Evolutionary conservation across 1,140 invertebrate genomes (phyloP), one percentile per base, ranked within the genome.

Genomic region (Gonatopus flavifemur): DNA sequence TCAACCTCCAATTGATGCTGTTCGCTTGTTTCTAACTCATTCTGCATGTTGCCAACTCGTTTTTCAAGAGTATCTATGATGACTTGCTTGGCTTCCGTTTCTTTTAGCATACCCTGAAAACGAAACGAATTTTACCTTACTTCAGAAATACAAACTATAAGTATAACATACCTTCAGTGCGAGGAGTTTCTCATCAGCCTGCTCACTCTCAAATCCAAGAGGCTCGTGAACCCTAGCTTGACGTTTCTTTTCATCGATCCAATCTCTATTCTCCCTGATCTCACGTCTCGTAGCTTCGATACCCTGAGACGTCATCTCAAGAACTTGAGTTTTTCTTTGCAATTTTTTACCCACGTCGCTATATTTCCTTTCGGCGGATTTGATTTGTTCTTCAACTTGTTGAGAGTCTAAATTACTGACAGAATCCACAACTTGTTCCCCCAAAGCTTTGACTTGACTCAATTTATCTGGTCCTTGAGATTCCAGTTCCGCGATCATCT

Each of bases 371-470:
- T 95, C 91, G 1, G 91, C 80, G 0, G 87, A 86, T 72, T 93
- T 92, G 52, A 91, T 81, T 78, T 87, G 74, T 67, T 96, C 93
- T 69, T 95, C 91, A 15, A 96, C 87, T 72, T 95, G 90, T 59
- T 95, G 91, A 0, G 88, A 87, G 71, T 96, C 94, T 31, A 92
- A 75, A 72, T 90, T 92, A 68, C 88, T 92, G 2, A 92, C 87
- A 25, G 90, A 83, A 46, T 89, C 86, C 39, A 86, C 88, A 20
- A 92, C 88, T 70, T 87, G 79, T 8, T 82, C 72, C 1, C 85
- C 88, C 20, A 89, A 78, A 33, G 77, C 73, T 59, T 88, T 89
- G 0, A 91, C 81, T 50, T 85, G 82, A 18, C 84, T 83, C 20
- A 89, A 70, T 59, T 82, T 85, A 15, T 80, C 61, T 1, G 88